Percentiles rank a stretch among this genome's conserved stretches.
Evolutionary conservation across 2,797 vertebrate genomes (phyloP).

Genomic region (Neosilurus mollespiculum): DNA sequence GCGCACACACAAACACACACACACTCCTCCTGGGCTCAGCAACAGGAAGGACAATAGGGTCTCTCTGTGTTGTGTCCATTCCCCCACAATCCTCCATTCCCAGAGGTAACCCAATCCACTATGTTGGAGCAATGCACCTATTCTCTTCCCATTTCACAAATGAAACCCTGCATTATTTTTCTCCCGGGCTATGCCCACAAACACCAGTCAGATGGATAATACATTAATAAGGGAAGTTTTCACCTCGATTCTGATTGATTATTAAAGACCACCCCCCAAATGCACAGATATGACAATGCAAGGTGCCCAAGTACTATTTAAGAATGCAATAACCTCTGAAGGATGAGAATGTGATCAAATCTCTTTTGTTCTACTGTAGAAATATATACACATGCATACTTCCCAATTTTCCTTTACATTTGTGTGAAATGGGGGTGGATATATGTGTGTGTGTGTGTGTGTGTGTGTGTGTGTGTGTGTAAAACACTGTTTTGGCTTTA

Average conservation of each 20-base stretch:
- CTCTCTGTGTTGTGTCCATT: slow-evolving; percentile 66
- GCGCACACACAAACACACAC: slow-evolving; percentile 53
- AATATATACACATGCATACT: neutral
- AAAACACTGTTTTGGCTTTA: neutral
- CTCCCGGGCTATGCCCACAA: slow-evolving; percentile 45
- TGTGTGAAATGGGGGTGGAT: neutral
- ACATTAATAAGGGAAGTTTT: slow-evolving; percentile 41
- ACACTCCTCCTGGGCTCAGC: slow-evolving; percentile 66
- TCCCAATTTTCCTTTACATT: neutral
- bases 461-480: neutral
- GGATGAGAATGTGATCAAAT: slow-evolving; percentile 5
- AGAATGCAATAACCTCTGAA: neutral
- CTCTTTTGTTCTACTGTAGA: neutral
- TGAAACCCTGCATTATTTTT: slow-evolving; percentile 76
- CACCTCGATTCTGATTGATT: slow-evolving; percentile 46
- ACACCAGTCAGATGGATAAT: slow-evolving; percentile 47
- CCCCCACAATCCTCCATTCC: slow-evolving; percentile 60
- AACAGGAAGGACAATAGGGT: slow-evolving; percentile 78
- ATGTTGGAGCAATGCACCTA: slow-evolving; percentile 86
- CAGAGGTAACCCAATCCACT: slow-evolving; percentile 78
- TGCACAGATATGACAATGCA: slow-evolving; percentile 9
- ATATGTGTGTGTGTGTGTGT: neutral
- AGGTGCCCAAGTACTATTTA: neutral
- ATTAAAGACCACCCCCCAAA: slow-evolving; percentile 41
- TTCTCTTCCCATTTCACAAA: slow-evolving; percentile 84